Evolutionary conservation across 2,113 vertebrate genomes (phyloP), one percentile per base, ranked within the genome.

Genomic region (Elanoides forficatus): DNA sequence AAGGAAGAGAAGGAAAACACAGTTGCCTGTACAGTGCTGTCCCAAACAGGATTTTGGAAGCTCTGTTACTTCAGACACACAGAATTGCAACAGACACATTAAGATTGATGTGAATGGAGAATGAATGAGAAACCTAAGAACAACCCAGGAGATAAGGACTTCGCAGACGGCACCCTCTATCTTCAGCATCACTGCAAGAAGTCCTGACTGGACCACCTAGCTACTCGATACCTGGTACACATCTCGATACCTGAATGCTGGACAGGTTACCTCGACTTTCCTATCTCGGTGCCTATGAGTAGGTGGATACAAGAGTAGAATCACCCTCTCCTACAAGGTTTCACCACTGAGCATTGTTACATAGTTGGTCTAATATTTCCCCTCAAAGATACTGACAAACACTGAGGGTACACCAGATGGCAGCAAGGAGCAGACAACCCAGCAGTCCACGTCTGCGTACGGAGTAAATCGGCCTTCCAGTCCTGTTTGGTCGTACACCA

Each of bases 391-490:
- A 13, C 29, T 2, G 13, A 25, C 17, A 22, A 14, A 50, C 30
- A 2, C 26, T 2, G 9, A 16, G 32, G 63, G 25, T 7, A n/a
- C 79, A 30, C 11, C 5, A 75, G 74, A 7, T 73, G 93, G 84
- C 45, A 93, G 63, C 70, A 81, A 81, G 70, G 63, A 81, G 43
- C 6, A 0, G 42, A 26, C 36, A 62, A 16, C 59, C 26, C 3
- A 50, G 43, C 68, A 50, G 55, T 14, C 3, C 48, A 34, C 7
- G 2, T 6, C 48, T 25, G 27, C 4, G 38, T 5, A 29, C 0
- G 0, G 25, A 13, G 11, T 45, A 66, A 55, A 22, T 7, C 1
- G 0, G 10, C 63, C 26, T 29, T n/a, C 48, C 8, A 2, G 56
- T 4, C 14, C 55, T 19, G 0, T 2, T 7, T 9, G 60, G 25